Evolutionary conservation across 2,888 invertebrate genomes (phyloP).

Genomic region (Seira ritae): DNA sequence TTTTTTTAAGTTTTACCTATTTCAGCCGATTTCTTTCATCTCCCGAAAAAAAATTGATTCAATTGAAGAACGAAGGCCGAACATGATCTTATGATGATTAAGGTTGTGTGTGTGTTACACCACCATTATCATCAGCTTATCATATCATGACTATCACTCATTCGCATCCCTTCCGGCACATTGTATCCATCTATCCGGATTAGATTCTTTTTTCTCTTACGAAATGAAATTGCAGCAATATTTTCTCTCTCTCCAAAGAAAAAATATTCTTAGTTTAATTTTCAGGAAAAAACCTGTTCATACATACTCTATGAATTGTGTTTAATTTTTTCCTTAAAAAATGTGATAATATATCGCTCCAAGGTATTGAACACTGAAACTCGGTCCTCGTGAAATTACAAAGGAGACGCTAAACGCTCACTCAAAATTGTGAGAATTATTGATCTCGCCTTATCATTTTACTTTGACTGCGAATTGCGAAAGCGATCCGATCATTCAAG

Average conservation of each 20-base stretch:
- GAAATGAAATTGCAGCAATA: not conserved
- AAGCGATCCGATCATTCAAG: not conserved
- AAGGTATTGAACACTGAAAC: slow-evolving; percentile 2
- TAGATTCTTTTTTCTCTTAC: not conserved
- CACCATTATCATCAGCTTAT: slow-evolving; percentile 35
- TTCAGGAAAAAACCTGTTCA: slow-evolving; percentile 46
- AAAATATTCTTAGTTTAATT: slow-evolving; percentile 15
- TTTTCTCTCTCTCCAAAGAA: no score
- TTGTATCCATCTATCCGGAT: slow-evolving; percentile 35
- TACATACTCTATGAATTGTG: not conserved
- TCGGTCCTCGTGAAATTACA: slow-evolving; percentile 42
- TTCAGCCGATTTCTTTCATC: no score
- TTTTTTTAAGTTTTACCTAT: no score
- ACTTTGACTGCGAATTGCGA: no score
- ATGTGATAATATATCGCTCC: not conserved
- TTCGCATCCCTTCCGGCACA: slow-evolving; percentile 55
- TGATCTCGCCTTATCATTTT: slow-evolving; percentile 46
- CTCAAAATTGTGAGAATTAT: slow-evolving; percentile 57
- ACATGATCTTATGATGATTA: no score
- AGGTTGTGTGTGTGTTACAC: slow-evolving; percentile 24
- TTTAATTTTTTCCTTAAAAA: not conserved
- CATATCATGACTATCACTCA: slow-evolving; percentile 54
- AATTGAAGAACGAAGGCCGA: no score
- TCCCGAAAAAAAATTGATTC: no score
- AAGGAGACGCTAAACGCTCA: slow-evolving; percentile 36